These are phyloP conservation scores for Sander vitreus DNA, from an alignment of 2,113 vertebrate species.

Conservation along the genomic window DNA sequence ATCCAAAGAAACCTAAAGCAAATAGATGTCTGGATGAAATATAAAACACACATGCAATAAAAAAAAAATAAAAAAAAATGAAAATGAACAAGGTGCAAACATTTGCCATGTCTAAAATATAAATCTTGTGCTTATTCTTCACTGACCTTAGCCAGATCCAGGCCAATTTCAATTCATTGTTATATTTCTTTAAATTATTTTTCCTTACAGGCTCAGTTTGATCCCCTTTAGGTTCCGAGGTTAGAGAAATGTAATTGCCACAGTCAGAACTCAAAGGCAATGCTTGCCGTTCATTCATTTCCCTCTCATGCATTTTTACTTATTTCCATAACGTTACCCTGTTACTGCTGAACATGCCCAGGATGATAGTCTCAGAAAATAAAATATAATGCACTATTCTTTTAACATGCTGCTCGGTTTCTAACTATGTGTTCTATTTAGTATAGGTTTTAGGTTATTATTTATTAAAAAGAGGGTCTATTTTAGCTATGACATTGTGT, in stretches of 20 bases:
- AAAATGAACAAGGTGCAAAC: not conserved
- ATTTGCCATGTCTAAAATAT: not conserved
- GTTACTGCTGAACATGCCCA: not conserved
- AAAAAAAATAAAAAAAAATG: no score
- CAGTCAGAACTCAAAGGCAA: not conserved
- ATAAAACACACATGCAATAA: not conserved
- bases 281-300: not conserved
- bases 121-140: not conserved
- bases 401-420: no score
- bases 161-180: not conserved
- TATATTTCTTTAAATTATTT: no score
- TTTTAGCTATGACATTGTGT: no score
- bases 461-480: no score
- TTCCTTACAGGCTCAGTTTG: no score
- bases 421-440: no score
- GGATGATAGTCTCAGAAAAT: not conserved
- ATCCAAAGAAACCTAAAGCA: constrained; percentile 82
- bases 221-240: no score
- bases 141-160: not conserved
- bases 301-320: not conserved
- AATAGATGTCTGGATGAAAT: not conserved
- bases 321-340: not conserved
- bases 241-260: not conserved
- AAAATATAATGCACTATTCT: no score
- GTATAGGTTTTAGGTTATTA: no score